Base-by-base conservation (phyloP, 2,113 vertebrate species). In the Sprattus sprattus region DNA sequence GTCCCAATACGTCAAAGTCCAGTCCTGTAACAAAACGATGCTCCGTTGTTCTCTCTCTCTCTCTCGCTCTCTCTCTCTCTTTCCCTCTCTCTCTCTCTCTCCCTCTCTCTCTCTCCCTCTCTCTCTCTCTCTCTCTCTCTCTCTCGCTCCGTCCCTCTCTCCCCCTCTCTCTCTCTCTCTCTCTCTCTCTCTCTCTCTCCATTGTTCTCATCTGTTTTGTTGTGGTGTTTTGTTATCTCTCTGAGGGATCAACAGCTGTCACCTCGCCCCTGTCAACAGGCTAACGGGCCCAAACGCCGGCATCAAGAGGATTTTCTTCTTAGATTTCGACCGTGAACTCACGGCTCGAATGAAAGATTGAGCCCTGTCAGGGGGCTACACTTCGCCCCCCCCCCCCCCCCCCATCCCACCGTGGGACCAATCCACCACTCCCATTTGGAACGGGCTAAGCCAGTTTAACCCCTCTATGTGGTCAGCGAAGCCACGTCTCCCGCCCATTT, bases 361-460 rank as follows among this genome's bases (percentile, higher is more conserved):
- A 64, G 67, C 60, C 83, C 1, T 67, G 25, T 25, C 47, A 85
- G 81, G 28, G 13, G 64, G 64, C 28, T 32, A 75, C 25, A n/a
- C 64, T 67, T n/a, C n/a, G n/a, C n/a, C n/a, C n/a, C n/a, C n/a
- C 39, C 39, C 1, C 39, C 7, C n/a, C n/a, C 28, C 1, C 5
- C 13, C 28, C 28, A 39, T 39, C 3, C 15, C 71, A 8, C 28
- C 67, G 20, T 84, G 32, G 71, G 71, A 78, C 71, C 71, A 39
- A 32, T 75, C 28, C 1, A 39, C 45, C 22, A 13, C 25, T 32
- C 15, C 28, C 60, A 25, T 83, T 82, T 89, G 84, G 57, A 87
- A 60, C 71, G 87, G 5, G 67, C 47, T 86, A 88, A 81, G 80
- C 60, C 90, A 87, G 6, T 92, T 88, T 85, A 90, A 88, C 85